Conservation (phyloP, 1,140 invertebrate species). For the Rhopalosiphum padi region DNA sequence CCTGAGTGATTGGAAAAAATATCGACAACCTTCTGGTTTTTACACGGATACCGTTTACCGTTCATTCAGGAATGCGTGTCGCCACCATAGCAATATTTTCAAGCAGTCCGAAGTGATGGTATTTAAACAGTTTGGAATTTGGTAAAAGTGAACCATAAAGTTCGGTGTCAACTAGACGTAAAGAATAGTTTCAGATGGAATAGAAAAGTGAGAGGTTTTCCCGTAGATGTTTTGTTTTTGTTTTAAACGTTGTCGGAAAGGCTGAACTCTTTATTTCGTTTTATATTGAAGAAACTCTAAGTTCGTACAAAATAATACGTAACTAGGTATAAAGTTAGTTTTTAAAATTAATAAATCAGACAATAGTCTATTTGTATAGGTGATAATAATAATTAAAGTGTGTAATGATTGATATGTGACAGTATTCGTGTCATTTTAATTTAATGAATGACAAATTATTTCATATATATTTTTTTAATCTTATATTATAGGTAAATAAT, state of each 20-base stretch:
- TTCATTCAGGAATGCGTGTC: slow-evolving; percentile 41
- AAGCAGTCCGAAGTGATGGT: neutral
- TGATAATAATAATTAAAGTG: neutral
- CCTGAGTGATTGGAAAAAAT: slow-evolving; percentile 36
- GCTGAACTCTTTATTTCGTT: neutral
- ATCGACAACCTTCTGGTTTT: slow-evolving; percentile 25
- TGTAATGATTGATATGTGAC: neutral
- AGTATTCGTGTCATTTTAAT: neutral
- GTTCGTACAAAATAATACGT: neutral
- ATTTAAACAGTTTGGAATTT: slow-evolving; percentile 26
- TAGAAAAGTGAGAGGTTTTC: neutral
- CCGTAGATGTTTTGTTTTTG: neutral
- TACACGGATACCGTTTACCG: slow-evolving; percentile 38
- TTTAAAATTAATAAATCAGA: neutral
- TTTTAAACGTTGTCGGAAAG: neutral
- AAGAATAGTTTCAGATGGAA: neutral
- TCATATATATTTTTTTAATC: neutral
- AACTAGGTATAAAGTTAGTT: neutral
- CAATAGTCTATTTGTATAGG: neutral
- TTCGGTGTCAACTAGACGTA: neutral
- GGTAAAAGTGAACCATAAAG: slow-evolving; percentile 26
- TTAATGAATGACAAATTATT: neutral
- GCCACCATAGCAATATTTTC: slow-evolving; percentile 24
- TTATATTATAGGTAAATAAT: neutral
- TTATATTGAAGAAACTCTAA: neutral